These are phyloP conservation scores for Andrena bicolor DNA, from an alignment of 2,888 invertebrate species.

Conservation along the genomic window DNA sequence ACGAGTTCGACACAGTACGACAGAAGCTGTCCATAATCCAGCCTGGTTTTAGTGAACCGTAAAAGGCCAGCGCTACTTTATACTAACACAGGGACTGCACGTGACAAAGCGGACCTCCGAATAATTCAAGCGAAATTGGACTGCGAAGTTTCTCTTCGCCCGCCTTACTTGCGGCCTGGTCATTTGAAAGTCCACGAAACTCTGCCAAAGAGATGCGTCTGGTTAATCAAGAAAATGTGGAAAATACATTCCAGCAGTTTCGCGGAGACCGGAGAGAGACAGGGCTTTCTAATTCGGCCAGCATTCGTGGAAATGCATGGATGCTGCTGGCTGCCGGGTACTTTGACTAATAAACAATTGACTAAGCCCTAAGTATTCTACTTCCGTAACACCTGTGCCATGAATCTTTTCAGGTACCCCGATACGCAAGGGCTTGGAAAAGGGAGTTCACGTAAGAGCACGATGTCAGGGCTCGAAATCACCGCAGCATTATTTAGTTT, in stretches of 20 bases:
- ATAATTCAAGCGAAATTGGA: conserved; percentile 13
- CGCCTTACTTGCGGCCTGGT: conserved; percentile 9
- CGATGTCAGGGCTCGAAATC: background rate
- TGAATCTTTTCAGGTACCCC: background rate
- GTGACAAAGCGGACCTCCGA: background rate
- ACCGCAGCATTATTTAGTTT: conserved; percentile 14
- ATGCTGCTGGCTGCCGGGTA: background rate
- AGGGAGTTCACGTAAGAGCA: background rate
- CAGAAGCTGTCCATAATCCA: background rate
- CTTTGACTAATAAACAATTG: conserved; percentile 22
- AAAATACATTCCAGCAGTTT: conserved; percentile 18
- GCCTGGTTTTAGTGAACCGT: background rate
- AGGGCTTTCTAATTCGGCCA: too few relatives aligned
- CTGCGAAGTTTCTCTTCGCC: conserved; percentile 20
- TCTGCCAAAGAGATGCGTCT: conserved; percentile 1
- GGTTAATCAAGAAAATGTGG: conserved; percentile 30
- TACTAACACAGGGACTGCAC: background rate
- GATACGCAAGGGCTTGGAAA: background rate
- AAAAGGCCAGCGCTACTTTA: background rate
- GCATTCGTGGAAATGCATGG: background rate
- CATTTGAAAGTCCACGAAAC: conserved; percentile 12
- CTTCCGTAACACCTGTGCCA: background rate
- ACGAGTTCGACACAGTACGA: background rate
- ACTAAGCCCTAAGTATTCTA: conserved; percentile 3
- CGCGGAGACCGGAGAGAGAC: background rate